Evolutionary conservation across 2,888 invertebrate genomes (phyloP).

Genomic region (Acleris holmiana): DNA sequence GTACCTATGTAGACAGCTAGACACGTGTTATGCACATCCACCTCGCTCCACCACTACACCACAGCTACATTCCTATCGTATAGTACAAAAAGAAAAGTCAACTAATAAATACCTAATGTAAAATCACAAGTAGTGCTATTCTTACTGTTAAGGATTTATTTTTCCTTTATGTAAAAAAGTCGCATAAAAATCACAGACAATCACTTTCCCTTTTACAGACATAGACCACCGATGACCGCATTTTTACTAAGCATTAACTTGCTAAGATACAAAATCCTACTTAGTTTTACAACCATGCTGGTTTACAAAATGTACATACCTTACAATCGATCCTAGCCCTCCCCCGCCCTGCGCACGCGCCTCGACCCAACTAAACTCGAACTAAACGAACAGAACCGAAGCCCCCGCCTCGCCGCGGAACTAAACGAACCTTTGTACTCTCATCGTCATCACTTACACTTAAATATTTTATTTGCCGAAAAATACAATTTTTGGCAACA

Average conservation of each 20-base stretch:
- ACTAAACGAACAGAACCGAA: slow-evolving; percentile 32
- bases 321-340: slow-evolving; percentile 62
- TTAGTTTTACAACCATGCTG: slow-evolving; percentile 84
- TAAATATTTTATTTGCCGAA: slow-evolving; percentile 68
- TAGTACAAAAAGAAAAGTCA: slow-evolving; percentile 78
- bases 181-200: slow-evolving; percentile 86
- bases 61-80: slow-evolving; percentile 63
- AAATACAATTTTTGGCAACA: slow-evolving; percentile 81
- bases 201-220: slow-evolving; percentile 83
- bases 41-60: slow-evolving; percentile 71
- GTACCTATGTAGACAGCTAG: slow-evolving; percentile 35
- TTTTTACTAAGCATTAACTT: slow-evolving; percentile 79
- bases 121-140: slow-evolving; percentile 85
- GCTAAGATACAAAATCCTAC: slow-evolving; percentile 82
- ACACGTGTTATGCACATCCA: slow-evolving; percentile 69
- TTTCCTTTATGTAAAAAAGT: slow-evolving; percentile 84
- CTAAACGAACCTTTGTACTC: slow-evolving; percentile 63
- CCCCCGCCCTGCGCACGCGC: slow-evolving; percentile 18
- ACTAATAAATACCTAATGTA: slow-evolving; percentile 81
- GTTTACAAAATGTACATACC: slow-evolving; percentile 64
- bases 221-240: slow-evolving; percentile 80
- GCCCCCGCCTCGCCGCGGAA: slow-evolving; percentile 44
- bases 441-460: slow-evolving; percentile 68
- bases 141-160: slow-evolving; percentile 83
- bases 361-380: slow-evolving; percentile 17